phyloP scores from a whole-genome alignment of 2,113 vertebrate species.

The Neopipo cinnamomea region DNA sequence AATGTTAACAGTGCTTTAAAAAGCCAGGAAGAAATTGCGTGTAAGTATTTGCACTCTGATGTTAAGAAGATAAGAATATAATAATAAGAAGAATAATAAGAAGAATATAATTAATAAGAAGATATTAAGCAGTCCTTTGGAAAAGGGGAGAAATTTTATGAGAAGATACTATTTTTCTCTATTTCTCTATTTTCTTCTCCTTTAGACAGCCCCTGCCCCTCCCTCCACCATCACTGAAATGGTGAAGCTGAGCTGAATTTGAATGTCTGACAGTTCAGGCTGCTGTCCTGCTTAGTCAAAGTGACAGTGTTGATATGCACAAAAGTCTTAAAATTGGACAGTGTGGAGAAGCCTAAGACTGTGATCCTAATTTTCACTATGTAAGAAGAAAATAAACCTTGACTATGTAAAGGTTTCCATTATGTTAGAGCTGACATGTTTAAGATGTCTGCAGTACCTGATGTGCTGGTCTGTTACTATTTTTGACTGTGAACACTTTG shows the following conservation, averaged over 20 bases:
- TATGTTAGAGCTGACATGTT: background rate
- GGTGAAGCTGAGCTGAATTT: background rate
- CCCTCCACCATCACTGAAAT: background rate
- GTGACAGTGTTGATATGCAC: background rate
- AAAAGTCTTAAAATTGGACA: background rate
- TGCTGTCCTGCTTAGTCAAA: background rate
- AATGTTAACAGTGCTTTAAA: background rate
- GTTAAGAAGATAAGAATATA: too few species aligned
- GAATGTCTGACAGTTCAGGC: background rate
- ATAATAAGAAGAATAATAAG: too few species aligned
- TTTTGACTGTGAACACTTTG: background rate
- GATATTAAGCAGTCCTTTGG: background rate
- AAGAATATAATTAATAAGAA: too few species aligned
- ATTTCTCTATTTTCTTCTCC: background rate
- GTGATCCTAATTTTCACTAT: background rate
- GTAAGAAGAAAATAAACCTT: background rate
- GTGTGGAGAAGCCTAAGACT: background rate
- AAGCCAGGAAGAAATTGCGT: background rate
- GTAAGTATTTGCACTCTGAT: background rate
- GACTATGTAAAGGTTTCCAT: background rate
- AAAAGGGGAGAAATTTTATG: background rate
- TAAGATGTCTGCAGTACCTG: background rate
- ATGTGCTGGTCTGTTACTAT: background rate
- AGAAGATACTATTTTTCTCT: background rate
- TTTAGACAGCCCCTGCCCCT: background rate